phyloP scores from a whole-genome alignment of 2,888 invertebrate genomes.

The Philonicus albiceps region DNA sequence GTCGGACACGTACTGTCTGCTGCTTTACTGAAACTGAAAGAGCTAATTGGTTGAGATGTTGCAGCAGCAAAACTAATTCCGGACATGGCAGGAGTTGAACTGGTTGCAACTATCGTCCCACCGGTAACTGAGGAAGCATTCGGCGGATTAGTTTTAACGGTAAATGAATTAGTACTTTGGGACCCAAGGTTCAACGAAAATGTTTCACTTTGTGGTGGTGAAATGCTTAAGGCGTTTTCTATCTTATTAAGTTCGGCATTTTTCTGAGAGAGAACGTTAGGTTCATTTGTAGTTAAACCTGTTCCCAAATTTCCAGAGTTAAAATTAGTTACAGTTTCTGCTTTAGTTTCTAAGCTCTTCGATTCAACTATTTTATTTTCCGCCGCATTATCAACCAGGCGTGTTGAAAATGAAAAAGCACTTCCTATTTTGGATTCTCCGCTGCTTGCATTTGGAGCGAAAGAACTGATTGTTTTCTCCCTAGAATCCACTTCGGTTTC shows the following conservation, averaged over 20 bases:
- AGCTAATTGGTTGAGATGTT: neutral
- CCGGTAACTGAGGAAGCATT: neutral
- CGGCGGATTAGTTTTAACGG: neutral
- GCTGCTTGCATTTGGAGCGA: neutral
- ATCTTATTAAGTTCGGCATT: neutral
- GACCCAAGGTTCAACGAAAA: neutral
- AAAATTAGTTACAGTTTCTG: neutral
- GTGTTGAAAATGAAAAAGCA: neutral
- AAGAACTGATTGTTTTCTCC: neutral
- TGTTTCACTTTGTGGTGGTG: neutral
- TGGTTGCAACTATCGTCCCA: neutral
- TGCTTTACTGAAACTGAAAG: neutral
- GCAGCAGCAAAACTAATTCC: neutral
- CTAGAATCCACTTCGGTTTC: neutral
- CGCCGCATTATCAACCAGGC: neutral
- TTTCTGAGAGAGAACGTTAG: neutral
- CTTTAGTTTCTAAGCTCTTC: neutral
- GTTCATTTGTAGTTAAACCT: neutral
- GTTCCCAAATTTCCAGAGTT: neutral
- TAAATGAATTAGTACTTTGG: neutral
- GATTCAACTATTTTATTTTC: neutral
- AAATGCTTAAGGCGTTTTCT: neutral
- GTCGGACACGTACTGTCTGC: neutral
- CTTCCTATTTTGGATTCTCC: neutral
- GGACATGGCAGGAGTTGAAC: neutral